phyloP scores from a whole-genome alignment of 1,140 invertebrate species.

The Drosophila auraria region DNA sequence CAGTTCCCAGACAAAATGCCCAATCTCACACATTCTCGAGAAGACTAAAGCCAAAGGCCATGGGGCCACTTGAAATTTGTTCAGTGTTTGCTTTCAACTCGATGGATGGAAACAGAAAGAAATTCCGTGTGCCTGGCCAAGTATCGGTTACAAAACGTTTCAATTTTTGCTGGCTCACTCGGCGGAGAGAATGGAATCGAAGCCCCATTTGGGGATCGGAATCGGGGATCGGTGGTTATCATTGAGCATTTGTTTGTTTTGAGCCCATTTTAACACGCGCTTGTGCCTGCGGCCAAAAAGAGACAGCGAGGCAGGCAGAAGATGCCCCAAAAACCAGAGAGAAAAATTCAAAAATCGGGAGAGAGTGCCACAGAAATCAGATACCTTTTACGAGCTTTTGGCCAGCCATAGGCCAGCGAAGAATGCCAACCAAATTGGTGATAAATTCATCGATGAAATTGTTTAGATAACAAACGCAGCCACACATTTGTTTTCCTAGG shows the following conservation, averaged over 20 bases:
- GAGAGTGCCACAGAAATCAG: constrained; percentile 59
- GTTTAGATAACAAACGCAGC: constrained; percentile 54
- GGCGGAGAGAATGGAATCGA: constrained; percentile 38
- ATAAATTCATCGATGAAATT: constrained; percentile 68
- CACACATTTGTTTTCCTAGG: constrained; percentile 11
- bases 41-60: constrained; percentile 21
- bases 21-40: constrained; percentile 26
- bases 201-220: constrained; percentile 47
- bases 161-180: constrained; percentile 75
- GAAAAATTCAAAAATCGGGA: constrained; percentile 16
- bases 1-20: constrained; percentile 8
- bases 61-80: constrained; percentile 40
- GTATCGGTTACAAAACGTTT: constrained; percentile 80
- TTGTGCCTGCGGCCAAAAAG: constrained; percentile 50
- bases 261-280: constrained; percentile 73
- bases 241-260: constrained; percentile 71
- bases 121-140: constrained; percentile 51
- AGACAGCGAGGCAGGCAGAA: constrained; percentile 6
- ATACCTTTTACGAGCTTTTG: constrained; percentile 62
- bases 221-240: constrained; percentile 67
- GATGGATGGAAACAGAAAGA: constrained; percentile 25
- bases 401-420: constrained; percentile 33
- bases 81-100: constrained; percentile 42
- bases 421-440: constrained; percentile 62
- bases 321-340: constrained; percentile 29